Evolutionary conservation across 2,113 vertebrate species (phyloP).

Genomic region (Brachyhypopomus gauderio): DNA sequence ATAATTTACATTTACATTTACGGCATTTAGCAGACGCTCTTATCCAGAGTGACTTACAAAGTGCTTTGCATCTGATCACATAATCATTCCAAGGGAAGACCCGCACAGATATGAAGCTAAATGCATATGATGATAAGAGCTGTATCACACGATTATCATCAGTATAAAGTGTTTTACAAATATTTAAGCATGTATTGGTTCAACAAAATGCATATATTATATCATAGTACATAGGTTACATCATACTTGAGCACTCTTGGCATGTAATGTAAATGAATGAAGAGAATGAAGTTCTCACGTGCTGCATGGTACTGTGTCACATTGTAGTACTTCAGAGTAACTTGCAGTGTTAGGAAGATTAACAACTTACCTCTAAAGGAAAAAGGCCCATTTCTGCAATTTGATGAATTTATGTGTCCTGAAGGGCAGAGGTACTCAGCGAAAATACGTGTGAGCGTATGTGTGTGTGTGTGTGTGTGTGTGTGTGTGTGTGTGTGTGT

Average conservation of each 20-base stretch:
- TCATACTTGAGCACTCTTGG: background rate
- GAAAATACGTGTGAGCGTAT: slow-evolving; percentile 12
- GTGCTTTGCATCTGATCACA: no score
- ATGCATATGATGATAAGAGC: background rate
- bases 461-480: slow-evolving; percentile 12
- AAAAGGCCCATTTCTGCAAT: slow-evolving; percentile 32
- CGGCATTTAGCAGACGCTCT: no score
- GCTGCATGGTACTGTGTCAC: slow-evolving; percentile 5
- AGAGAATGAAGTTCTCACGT: background rate
- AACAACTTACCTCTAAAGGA: slow-evolving; percentile 28
- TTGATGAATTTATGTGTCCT: slow-evolving; percentile 51
- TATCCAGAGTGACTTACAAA: no score
- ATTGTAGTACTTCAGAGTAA: slow-evolving; percentile 15
- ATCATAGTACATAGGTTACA: background rate
- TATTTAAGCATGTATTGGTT: background rate
- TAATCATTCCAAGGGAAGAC: background rate
- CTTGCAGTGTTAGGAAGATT: slow-evolving; percentile 38
- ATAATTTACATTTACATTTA: no score
- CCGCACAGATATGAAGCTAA: background rate
- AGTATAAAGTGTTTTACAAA: background rate
- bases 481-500: background rate
- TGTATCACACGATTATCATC: background rate
- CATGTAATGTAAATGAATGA: background rate
- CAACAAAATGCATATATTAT: background rate
- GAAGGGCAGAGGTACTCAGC: slow-evolving; percentile 23